Conservation (phyloP, 2,797 vertebrate species). For the Balearica regulorum region DNA sequence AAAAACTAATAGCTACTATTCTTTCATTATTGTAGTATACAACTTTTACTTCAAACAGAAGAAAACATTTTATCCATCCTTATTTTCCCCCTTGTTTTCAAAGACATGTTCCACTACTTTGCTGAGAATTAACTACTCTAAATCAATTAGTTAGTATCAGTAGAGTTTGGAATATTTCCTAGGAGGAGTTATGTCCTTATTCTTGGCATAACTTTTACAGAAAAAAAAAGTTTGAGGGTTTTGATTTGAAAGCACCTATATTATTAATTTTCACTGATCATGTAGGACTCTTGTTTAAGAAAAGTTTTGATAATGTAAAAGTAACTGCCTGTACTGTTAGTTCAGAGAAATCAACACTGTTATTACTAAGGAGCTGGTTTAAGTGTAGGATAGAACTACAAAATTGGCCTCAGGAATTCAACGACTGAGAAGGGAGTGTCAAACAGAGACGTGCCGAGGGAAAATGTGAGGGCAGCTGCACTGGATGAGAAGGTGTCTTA, state of each 20-base stretch:
- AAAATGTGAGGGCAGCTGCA: background rate
- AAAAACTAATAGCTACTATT: background rate
- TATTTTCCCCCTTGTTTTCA: background rate
- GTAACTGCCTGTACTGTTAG: background rate
- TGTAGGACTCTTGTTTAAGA: slow-evolving; percentile 41
- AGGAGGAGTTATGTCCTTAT: background rate
- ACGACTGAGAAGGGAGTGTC: background rate
- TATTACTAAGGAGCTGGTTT: slow-evolving; percentile 52
- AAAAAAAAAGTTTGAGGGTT: background rate
- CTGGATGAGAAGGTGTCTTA: background rate
- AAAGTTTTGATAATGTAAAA: slow-evolving; percentile 53
- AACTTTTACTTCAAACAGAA: background rate
- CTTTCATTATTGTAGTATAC: background rate
- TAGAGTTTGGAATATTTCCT: background rate
- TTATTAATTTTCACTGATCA: slow-evolving; percentile 19
- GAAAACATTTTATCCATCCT: background rate
- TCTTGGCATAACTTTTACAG: background rate
- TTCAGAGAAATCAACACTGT: slow-evolving; percentile 53
- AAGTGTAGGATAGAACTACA: slow-evolving; percentile 8
- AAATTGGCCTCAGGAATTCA: slow-evolving; percentile 48
- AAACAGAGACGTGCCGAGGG: background rate
- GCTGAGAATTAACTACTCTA: background rate
- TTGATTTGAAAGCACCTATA: background rate
- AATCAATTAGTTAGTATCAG: background rate
- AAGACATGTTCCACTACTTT: background rate